Evolutionary conservation across 2,113 vertebrate genomes (phyloP).

Genomic region (Alligator mississippiensis): DNA sequence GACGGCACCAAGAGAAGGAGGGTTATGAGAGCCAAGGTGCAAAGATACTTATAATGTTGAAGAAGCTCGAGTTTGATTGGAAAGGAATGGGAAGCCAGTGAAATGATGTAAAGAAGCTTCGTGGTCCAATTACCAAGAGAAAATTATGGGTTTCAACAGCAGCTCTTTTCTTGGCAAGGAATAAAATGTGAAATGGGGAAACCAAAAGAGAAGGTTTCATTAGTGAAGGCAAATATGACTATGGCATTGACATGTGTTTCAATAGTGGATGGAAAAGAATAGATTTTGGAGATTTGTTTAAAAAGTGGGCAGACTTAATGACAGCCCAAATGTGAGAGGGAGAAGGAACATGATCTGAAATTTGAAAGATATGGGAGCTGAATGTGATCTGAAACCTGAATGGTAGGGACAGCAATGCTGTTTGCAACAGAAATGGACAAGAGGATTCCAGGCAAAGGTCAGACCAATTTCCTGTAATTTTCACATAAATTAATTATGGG

Average conservation of each 20-base stretch:
- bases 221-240: not conserved
- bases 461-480: slow-evolving; percentile 1
- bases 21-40: not conserved
- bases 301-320: not conserved
- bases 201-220: not conserved
- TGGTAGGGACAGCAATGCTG: not conserved
- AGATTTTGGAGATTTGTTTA: not conserved
- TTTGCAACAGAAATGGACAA: not conserved
- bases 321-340: not conserved
- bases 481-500: not conserved
- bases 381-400: not conserved
- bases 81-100: not conserved
- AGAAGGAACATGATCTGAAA: not conserved
- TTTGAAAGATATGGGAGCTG: not conserved
- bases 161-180: not conserved
- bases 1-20: not conserved
- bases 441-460: not conserved
- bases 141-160: not conserved
- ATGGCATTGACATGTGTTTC: not conserved
- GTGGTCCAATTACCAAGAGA: not conserved
- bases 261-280: not conserved
- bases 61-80: not conserved
- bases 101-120: not conserved
- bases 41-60: not conserved
- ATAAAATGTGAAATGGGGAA: not conserved